Percentiles rank a stretch among this genome's conserved stretches.
phyloP scores from a whole-genome alignment of 2,797 vertebrate genomes.

The Salarias fasciatus region DNA sequence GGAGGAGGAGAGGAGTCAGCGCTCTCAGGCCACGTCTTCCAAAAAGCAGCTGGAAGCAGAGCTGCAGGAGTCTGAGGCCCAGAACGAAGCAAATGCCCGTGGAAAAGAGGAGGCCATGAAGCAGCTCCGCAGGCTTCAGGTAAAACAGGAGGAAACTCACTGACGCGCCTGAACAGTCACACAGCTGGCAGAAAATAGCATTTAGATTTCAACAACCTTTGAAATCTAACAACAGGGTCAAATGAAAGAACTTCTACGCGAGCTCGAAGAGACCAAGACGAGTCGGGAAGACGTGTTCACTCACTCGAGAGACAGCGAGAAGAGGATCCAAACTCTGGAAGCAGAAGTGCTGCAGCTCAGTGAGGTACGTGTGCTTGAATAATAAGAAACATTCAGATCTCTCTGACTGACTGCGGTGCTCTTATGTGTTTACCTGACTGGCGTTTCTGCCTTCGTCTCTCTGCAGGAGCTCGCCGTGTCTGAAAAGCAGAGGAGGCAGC shows the following conservation, averaged over 20 bases:
- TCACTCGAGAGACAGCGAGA: slow-evolving; percentile 88
- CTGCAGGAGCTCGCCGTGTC: slow-evolving; percentile 88
- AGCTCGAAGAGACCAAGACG: slow-evolving; percentile 88
- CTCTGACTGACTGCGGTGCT: neutral
- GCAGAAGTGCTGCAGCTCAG: slow-evolving; percentile 89
- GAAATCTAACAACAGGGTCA: too few species aligned
- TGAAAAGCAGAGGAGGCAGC: slow-evolving; percentile 88
- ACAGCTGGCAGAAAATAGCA: too few species aligned
- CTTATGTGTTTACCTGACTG: neutral
- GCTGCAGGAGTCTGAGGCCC: slow-evolving; percentile 88
- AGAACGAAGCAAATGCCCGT: slow-evolving; percentile 81
- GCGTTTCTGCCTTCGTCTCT: neutral
- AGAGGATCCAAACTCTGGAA: slow-evolving; percentile 90
- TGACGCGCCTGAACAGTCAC: too few species aligned
- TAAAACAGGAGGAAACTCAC: slow-evolving; percentile 35
- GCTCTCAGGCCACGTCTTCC: slow-evolving; percentile 82
- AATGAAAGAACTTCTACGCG: slow-evolving; percentile 90
- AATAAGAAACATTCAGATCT: neutral
- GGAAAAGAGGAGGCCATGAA: slow-evolving; percentile 88
- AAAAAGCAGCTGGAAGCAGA: slow-evolving; percentile 91
- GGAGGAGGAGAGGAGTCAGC: slow-evolving; percentile 90
- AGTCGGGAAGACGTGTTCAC: slow-evolving; percentile 86
- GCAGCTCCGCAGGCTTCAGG: slow-evolving; percentile 89
- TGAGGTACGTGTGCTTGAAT: slow-evolving; percentile 78
- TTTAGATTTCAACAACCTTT: too few species aligned